Evolutionary conservation across 1,140 invertebrate species (phyloP), one percentile per base, ranked within the genome.

Genomic region (Zelostemma sp.): DNA sequence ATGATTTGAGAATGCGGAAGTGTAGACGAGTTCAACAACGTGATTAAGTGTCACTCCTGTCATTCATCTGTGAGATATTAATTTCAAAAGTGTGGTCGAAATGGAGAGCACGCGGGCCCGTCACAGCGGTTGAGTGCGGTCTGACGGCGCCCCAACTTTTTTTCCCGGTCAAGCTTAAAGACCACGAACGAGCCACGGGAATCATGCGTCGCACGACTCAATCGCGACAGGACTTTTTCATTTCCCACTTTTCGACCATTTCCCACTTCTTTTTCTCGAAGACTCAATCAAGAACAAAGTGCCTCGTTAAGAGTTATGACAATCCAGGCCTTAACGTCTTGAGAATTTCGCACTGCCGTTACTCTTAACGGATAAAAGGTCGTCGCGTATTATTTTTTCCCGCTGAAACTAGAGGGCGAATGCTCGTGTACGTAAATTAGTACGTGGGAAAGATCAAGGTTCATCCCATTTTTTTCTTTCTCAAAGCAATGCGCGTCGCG

Each of bases 381-480:
- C 64, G 51, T 15, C n/a, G 31, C 14, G 40, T 55, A 55, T 55
- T 66, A 60, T 67, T 63, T 48, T 48, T 72, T 57, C 63, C 59
- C 54, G 58, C 14, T 49, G 35, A 41, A 50, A 19, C 19, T 25
- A 49, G 17, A 17, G 53, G 48, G 40, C 57, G 62, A 45, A 16
- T 53, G 25, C 21, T 33, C 18, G 54, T 51, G 55, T 59, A 65
- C 43, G 65, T 67, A 72, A 74, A 74, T 67, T 57, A 67, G 62
- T 67, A 60, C 65, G 65, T 72, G 72, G 62, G 72, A 72, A 74
- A 72, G 50, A 43, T 59, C 55, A 61, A 25, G 55, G 67, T 43
- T 63, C 41, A 60, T 47, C 35, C n/a, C 8, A 1, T 9, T 31
- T 25, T 53, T 68, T 61, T 67, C 49, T 45, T 28, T 28, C 8